A percentile compares a stretch with the other conserved stretches of the same genome.
Conservation (phyloP, 1,140 invertebrate species). For the Rhagoletis pomonella region DNA sequence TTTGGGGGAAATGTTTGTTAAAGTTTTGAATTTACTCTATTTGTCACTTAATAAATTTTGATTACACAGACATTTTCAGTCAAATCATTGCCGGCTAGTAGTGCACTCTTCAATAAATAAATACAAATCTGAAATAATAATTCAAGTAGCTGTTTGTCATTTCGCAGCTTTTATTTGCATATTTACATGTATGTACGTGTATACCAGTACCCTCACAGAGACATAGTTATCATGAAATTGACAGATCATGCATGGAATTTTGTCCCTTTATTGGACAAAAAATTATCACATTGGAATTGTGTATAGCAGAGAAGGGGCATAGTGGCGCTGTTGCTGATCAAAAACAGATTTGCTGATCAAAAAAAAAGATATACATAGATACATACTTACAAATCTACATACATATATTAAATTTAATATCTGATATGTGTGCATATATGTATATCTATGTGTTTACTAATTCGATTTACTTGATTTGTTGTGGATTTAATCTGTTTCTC, state of each 20-base stretch:
- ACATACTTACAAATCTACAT: not conserved
- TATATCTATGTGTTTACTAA: too few relatives aligned
- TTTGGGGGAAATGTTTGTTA: not conserved
- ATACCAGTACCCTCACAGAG: not conserved
- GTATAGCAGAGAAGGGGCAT: too few relatives aligned
- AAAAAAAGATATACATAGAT: too few relatives aligned
- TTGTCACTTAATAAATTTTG: not conserved
- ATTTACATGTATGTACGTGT: not conserved
- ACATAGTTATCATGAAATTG: not conserved
- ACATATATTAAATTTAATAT: too few relatives aligned
- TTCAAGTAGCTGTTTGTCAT: too few relatives aligned
- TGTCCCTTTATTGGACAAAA: not conserved
- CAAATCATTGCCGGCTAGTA: too few relatives aligned
- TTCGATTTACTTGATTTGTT: too few relatives aligned
- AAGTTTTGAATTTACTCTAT: not conserved
- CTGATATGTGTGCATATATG: too few relatives aligned
- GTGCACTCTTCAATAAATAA: too few relatives aligned
- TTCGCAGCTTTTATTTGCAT: not conserved
- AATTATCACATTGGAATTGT: conserved; percentile 16
- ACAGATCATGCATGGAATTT: not conserved
- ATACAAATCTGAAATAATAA: not conserved
- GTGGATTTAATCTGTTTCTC: too few relatives aligned
- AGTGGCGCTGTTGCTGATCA: too few relatives aligned
- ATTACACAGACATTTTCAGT: not conserved
- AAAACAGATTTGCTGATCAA: too few relatives aligned